phyloP scores from a whole-genome alignment of 2,113 vertebrate genomes.

The Cyprichromis sp. region DNA sequence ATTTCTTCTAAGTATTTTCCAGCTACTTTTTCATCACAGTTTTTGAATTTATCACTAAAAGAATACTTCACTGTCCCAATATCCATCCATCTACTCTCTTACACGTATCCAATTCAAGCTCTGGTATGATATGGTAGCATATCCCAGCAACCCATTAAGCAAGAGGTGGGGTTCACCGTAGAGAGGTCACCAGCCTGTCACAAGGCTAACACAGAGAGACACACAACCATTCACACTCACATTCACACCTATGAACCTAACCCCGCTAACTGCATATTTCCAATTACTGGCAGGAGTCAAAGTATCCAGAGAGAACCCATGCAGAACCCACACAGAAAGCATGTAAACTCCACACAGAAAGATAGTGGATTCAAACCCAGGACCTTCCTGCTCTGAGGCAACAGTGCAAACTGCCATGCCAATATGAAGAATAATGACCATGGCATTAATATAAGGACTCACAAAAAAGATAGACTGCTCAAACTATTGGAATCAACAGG shows the following conservation, averaged over 20 bases:
- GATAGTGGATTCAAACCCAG: background rate
- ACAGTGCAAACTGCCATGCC: background rate
- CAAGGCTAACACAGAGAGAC: background rate
- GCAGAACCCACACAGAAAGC: background rate
- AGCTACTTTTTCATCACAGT: background rate
- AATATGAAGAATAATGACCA: background rate
- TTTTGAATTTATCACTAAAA: background rate
- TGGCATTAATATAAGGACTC: background rate
- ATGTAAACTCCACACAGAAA: background rate
- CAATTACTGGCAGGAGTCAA: background rate
- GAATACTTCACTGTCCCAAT: background rate
- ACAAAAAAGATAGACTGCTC: background rate
- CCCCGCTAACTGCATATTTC: rapidly evolving
- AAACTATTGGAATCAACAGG: background rate
- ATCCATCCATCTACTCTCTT: background rate
- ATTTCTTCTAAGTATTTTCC: background rate
- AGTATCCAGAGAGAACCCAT: background rate
- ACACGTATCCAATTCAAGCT: background rate
- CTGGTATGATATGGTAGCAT: background rate
- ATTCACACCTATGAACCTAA: background rate
- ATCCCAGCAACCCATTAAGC: background rate
- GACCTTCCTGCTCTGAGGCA: background rate
- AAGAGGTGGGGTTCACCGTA: background rate
- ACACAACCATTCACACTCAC: background rate
- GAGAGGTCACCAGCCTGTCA: background rate